A percentile compares a stretch with the other conserved stretches of the same genome.
phyloP scores from a whole-genome alignment of 2,888 invertebrate genomes.

The Myopa tessellatipennis region DNA sequence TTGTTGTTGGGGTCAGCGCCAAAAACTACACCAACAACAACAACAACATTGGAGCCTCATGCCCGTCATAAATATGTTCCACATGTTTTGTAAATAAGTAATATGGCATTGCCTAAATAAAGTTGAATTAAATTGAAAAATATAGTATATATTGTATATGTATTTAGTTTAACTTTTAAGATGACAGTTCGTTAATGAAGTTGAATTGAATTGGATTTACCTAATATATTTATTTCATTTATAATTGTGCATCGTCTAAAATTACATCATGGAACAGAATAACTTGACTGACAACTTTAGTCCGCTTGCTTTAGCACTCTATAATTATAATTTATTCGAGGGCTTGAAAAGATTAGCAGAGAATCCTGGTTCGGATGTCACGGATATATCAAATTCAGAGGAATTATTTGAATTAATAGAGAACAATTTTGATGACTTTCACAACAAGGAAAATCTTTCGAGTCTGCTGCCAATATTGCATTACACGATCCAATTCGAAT shows the following conservation, averaged over 20 bases:
- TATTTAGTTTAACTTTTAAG: no score
- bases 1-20: no score
- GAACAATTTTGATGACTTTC: slow-evolving; percentile 40
- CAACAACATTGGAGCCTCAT: no score
- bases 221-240: neutral
- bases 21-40: no score
- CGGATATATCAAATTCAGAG: neutral
- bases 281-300: neutral
- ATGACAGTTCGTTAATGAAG: no score
- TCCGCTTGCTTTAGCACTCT: slow-evolving; percentile 12
- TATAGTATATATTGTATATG: no score
- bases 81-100: no score
- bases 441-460: slow-evolving; percentile 26
- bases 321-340: slow-evolving; percentile 21
- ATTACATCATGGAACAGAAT: neutral
- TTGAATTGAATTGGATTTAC: no score
- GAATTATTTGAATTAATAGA: slow-evolving; percentile 39
- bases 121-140: no score
- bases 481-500: slow-evolving; percentile 35
- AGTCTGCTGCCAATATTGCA: slow-evolving; percentile 40
- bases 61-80: no score
- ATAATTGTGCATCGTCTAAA: neutral
- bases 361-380: neutral
- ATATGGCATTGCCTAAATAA: no score
- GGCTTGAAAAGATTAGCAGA: neutral